Conservation (phyloP, 1,140 invertebrate species). For the Ceratina calcarata region DNA sequence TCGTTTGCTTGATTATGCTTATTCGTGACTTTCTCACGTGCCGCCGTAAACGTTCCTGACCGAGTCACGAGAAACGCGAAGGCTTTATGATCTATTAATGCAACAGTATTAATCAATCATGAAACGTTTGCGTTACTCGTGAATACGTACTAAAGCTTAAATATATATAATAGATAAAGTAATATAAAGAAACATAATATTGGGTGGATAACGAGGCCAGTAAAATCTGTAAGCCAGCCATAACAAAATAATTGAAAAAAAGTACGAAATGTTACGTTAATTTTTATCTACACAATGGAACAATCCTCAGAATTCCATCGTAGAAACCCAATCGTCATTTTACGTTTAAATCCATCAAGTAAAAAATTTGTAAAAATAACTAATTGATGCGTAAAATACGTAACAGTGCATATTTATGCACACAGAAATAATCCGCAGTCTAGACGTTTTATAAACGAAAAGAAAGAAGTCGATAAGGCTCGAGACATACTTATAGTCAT, state of each 20-base stretch:
- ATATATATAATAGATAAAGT: slow-evolving; percentile 22
- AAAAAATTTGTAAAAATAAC: slow-evolving; percentile 38
- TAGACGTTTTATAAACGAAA: neutral
- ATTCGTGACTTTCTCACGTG: neutral
- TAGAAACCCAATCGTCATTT: neutral
- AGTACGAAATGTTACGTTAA: slow-evolving; percentile 21
- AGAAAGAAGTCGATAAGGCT: slow-evolving; percentile 1
- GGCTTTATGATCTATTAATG: neutral
- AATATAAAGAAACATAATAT: slow-evolving; percentile 55
- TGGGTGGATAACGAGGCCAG: slow-evolving; percentile 58
- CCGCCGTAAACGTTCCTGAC: no score
- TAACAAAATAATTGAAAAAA: slow-evolving; percentile 25
- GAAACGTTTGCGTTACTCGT: neutral
- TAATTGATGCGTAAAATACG: slow-evolving; percentile 16
- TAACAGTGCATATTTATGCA: slow-evolving; percentile 8
- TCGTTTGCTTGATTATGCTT: slow-evolving; percentile 41
- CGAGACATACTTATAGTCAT: slow-evolving; percentile 17
- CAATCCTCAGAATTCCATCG: no score
- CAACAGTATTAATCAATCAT: slow-evolving; percentile 13
- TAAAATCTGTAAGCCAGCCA: slow-evolving; percentile 28
- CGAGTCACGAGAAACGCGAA: no score
- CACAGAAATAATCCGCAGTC: slow-evolving; percentile 13
- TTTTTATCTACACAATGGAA: neutral
- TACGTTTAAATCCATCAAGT: neutral
- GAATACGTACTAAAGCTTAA: slow-evolving; percentile 48